These are phyloP conservation scores for Haliclystus octoradiatus DNA, from an alignment of 30 jellyfish, hydroid and myxozoan species.

Conservation along the genomic window DNA sequence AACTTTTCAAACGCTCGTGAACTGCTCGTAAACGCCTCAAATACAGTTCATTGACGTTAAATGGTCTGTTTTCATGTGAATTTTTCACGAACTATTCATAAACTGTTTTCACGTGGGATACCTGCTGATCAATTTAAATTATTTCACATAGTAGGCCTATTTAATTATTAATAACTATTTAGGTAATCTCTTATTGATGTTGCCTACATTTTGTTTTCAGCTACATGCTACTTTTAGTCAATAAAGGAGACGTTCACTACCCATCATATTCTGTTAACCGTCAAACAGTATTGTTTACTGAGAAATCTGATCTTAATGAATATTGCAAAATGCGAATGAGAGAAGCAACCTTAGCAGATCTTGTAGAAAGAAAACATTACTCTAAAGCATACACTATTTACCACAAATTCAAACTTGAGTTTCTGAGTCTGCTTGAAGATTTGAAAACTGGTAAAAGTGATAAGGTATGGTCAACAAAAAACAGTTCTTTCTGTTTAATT, in stretches of 20 bases:
- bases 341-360: conserved; percentile 23
- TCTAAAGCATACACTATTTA: conserved; percentile 35
- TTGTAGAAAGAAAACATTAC: conserved; percentile 43
- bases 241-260: conserved; percentile 40
- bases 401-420: not conserved
- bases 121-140: too few species aligned
- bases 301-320: conserved; percentile 24
- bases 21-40: too few species aligned
- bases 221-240: conserved; percentile 40
- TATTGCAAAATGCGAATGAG: conserved; percentile 11
- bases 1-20: too few species aligned
- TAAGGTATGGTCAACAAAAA: not conserved
- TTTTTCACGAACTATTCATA: too few species aligned
- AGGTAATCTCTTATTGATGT: conserved; percentile 1
- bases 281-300: conserved; percentile 9
- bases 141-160: not conserved
- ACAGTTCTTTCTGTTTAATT: not conserved
- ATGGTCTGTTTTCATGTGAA: too few species aligned
- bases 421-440: not conserved
- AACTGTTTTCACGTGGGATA: too few species aligned
- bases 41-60: too few species aligned
- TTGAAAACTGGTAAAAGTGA: not conserved
- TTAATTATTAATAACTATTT: not conserved
- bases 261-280: conserved; percentile 25
- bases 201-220: conserved; percentile 6